Conservation (phyloP, 1,140 invertebrate species). For the Drosophila mauritiana region DNA sequence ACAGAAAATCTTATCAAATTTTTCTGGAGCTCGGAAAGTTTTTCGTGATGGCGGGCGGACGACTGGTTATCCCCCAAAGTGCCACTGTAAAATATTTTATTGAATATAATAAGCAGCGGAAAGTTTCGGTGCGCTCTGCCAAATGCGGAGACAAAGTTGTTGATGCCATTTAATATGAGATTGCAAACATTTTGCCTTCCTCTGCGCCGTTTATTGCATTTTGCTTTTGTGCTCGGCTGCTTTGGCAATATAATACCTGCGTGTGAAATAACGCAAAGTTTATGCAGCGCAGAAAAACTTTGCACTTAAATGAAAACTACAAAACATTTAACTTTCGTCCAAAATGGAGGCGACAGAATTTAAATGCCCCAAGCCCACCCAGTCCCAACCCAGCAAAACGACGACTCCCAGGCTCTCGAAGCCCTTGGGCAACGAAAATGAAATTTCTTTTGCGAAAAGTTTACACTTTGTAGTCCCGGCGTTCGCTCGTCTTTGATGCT, state of each 20-base stretch:
- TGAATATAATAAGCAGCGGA: slow-evolving; percentile 78
- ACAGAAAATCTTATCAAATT: slow-evolving; percentile 56
- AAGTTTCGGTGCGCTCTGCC: slow-evolving; percentile 57
- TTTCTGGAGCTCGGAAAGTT: slow-evolving; percentile 55
- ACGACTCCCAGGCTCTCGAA: slow-evolving; percentile 11
- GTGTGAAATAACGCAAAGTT: slow-evolving; percentile 81
- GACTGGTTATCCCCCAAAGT: slow-evolving; percentile 52
- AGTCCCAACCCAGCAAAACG: too few relatives aligned
- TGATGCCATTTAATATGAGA: slow-evolving; percentile 78
- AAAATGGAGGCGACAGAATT: slow-evolving; percentile 56
- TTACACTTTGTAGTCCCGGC: slow-evolving; percentile 69
- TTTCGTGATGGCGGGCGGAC: slow-evolving; percentile 7
- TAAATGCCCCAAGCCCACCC: slow-evolving; percentile 63
- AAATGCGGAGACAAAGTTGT: slow-evolving; percentile 73
- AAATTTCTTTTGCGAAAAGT: slow-evolving; percentile 68
- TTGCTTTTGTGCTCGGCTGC: slow-evolving; percentile 63
- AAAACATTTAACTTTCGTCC: slow-evolving; percentile 73
- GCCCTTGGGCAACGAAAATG: slow-evolving; percentile 64
- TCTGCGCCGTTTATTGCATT: slow-evolving; percentile 60
- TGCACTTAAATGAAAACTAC: slow-evolving; percentile 79
- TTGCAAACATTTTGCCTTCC: slow-evolving; percentile 59
- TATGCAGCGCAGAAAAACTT: slow-evolving; percentile 74
- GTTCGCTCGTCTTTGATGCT: slow-evolving; percentile 59
- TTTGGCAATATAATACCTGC: slow-evolving; percentile 77
- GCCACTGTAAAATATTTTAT: slow-evolving; percentile 81